Evolutionary conservation across 2,113 vertebrate species (phyloP).

Genomic region (Sphyrna mokarran): DNA sequence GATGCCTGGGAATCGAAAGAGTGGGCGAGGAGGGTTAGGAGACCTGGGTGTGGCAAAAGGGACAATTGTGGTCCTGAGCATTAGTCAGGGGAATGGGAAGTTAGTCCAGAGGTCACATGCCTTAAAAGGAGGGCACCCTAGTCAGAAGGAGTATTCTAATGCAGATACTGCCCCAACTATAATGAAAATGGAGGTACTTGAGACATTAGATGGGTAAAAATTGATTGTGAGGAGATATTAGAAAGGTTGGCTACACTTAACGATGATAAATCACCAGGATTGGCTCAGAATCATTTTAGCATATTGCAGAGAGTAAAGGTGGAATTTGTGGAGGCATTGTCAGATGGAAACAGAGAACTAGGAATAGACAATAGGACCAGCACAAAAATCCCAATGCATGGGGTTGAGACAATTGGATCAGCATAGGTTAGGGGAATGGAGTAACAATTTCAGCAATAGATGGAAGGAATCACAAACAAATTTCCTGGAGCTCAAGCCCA

Average conservation of each 20-base stretch:
- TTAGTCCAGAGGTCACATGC: too few species aligned
- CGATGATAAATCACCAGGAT: too few species aligned
- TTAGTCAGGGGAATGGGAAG: too few species aligned
- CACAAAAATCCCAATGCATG: neutral
- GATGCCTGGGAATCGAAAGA: too few species aligned
- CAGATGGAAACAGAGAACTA: neutral
- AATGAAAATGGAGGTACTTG: neutral
- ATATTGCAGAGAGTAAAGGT: neutral
- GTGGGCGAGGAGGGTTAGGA: too few species aligned
- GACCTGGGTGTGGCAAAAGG: too few species aligned
- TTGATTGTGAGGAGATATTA: neutral
- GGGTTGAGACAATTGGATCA: neutral
- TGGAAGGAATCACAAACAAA: neutral
- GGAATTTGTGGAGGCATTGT: neutral
- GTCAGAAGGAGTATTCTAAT: too few species aligned
- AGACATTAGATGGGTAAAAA: neutral
- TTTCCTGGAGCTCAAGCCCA: neutral
- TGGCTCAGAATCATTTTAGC: neutral
- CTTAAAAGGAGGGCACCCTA: too few species aligned
- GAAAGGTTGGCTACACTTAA: too few species aligned
- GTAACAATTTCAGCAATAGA: neutral
- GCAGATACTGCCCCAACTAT: neutral
- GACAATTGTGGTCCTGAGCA: too few species aligned
- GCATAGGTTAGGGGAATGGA: neutral
- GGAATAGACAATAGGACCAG: neutral